Conservation (phyloP, 2,888 invertebrate species). For the Nephrotoma appendiculata region DNA sequence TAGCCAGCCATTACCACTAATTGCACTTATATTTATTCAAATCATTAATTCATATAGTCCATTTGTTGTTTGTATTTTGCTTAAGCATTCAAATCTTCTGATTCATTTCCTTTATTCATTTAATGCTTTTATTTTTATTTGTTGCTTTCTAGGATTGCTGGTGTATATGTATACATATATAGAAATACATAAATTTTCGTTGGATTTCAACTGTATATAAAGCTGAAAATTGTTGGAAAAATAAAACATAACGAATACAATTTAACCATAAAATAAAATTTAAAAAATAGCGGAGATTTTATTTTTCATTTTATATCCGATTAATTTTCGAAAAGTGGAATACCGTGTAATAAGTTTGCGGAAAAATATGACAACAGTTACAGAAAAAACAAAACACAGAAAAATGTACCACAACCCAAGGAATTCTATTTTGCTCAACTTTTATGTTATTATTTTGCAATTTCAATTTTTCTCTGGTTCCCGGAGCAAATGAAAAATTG, state of each 20-base stretch:
- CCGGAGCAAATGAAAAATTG: too few species aligned
- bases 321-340: not conserved
- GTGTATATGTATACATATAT: not conserved
- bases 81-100: not conserved
- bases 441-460: too few species aligned
- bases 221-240: not conserved
- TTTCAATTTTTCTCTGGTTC: too few species aligned
- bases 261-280: not conserved
- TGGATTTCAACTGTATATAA: not conserved
- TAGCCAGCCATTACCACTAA: not conserved
- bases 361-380: not conserved
- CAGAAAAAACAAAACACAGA: too few species aligned
- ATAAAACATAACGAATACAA: not conserved
- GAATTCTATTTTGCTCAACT: too few species aligned
- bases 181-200: not conserved
- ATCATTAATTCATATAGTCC: not conserved
- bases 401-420: too few species aligned
- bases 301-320: not conserved
- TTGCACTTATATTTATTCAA: not conserved
- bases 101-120: not conserved
- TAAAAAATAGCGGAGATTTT: not conserved
- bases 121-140: not conserved
- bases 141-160: not conserved
- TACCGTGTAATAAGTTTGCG: not conserved
- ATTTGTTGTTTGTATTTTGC: not conserved